Evolutionary conservation across 2,888 invertebrate species (phyloP), one percentile per base, ranked within the genome.

Genomic region (Drosophila trichaetosa): DNA sequence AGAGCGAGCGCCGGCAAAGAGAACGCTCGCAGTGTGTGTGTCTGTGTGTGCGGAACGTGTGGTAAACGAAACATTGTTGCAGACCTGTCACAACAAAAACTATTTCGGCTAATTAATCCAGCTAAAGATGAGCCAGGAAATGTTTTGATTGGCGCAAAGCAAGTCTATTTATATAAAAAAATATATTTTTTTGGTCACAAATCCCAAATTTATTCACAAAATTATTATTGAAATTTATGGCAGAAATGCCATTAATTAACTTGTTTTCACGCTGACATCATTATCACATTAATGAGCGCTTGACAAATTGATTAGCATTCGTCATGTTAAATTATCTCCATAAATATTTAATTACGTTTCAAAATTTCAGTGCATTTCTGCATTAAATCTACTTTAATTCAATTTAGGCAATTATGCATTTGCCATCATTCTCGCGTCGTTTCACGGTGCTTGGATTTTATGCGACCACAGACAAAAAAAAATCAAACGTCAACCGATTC

Each of bases 11-110:
- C 64, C 65, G 60, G 77, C 13, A 49, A 67, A 71, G 67, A 78
- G 79, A 52, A 69, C 21, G 38, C 8, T 46, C 3, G 16, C 46
- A n/a, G 10, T n/a, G 40, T 40, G 40, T 40, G 2, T n/a, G 46
- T 31, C 27, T n/a, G 46, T 2, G 21, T 51, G 29, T 29, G 62
- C 4, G 82, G 66, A 87, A 85, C 70, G 79, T 33, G 52, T 87
- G 82, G 66, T 42, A 87, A 42, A 10, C 51, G 87, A 33, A 87
- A 84, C 86, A 75, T 68, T 81, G 78, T 69, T 79, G 78, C 78
- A 60, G 67, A 57, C 77, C 57, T 31, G 46, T 61, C 29, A 33
- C 52, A 29, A 38, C 24, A 49, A 46, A 16, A 78, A 82, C 79
- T 74, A 82, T 82, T 72, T 53, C 53, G 72, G 75, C 76, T 79